These are phyloP conservation scores for Irena cyanogastra DNA, from an alignment of 2,113 vertebrate species.

Conservation along the genomic window DNA sequence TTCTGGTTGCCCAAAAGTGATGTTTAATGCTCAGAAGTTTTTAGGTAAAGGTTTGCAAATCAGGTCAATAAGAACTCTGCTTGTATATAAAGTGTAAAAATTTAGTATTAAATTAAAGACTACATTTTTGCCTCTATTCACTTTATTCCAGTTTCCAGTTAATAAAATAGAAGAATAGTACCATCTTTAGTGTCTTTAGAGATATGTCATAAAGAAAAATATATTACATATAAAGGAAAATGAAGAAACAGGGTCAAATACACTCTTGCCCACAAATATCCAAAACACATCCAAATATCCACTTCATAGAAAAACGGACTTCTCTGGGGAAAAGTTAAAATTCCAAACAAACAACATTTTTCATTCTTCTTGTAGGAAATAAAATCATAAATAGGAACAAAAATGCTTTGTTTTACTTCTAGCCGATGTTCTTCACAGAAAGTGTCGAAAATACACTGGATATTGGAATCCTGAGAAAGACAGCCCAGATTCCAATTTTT, in stretches of 20 bases:
- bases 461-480: not conserved
- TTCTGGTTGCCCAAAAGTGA: not conserved
- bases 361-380: not conserved
- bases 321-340: not conserved
- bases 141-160: not conserved
- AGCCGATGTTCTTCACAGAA: not conserved
- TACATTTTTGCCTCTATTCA: not conserved
- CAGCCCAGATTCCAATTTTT: not conserved
- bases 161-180: not conserved
- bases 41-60: not conserved
- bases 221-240: not conserved
- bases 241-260: not conserved
- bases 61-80: not conserved
- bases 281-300: not conserved
- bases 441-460: not conserved
- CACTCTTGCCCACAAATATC: not conserved
- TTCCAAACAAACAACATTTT: not conserved
- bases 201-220: not conserved
- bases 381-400: not conserved
- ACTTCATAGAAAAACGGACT: not conserved
- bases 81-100: not conserved
- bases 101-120: not conserved
- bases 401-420: not conserved
- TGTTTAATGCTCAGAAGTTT: not conserved
- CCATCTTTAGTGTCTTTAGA: not conserved